Evolutionary conservation across 1,140 invertebrate genomes (phyloP), one percentile per base, ranked within the genome.

Genomic region (Pristionchus pacificus): DNA sequence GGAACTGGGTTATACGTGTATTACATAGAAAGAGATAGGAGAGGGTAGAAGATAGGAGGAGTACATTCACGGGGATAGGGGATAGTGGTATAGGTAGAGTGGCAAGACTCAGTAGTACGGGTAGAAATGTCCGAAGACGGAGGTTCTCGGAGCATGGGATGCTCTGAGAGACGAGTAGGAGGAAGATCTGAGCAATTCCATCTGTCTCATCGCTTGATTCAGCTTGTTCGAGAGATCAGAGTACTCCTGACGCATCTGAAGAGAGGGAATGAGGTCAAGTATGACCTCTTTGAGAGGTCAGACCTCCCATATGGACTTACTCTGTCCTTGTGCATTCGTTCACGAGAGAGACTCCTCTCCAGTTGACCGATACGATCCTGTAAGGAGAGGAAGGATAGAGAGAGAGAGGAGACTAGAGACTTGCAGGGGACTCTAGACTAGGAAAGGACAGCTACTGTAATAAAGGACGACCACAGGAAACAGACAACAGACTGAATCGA

Each of bases 291-390:
- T 19, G 64, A 55, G 24, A n/a, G 24, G n/a, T 49, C 38, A 49
- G 38, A 49, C 6, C 19, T 49, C n/a, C n/a, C n/a, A n/a, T n/a
- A n/a, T n/a, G n/a, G n/a, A n/a, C 81, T 69, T 78, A 82, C 82
- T 70, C 78, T 63, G 65, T 84, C 82, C 60, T 78, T 75, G 28
- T 77, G 72, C 73, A 80, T 77, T 14, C 74, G 77, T 63, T 83
- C 81, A 61, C 77, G 78, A 27, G 82, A 84, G 60, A 83, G 73
- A 77, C 78, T 84, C 32, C 81, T 77, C 65, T 83, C 82, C 27
- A 83, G 78, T 28, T 80, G 75, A 67, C 71, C 79, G 49, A 84
- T 77, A 58, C 74, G 81, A 62, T 70, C 77, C 81, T 82, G 71
- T 75, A 82, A 79, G 58, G 38, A 10, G 38, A 6, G 38, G 6